Percentiles rank a stretch among this genome's conserved stretches.
These are phyloP conservation scores for Aphaenogaster rudis DNA, from an alignment of 1,140 invertebrate genomes.

Conservation along the genomic window DNA sequence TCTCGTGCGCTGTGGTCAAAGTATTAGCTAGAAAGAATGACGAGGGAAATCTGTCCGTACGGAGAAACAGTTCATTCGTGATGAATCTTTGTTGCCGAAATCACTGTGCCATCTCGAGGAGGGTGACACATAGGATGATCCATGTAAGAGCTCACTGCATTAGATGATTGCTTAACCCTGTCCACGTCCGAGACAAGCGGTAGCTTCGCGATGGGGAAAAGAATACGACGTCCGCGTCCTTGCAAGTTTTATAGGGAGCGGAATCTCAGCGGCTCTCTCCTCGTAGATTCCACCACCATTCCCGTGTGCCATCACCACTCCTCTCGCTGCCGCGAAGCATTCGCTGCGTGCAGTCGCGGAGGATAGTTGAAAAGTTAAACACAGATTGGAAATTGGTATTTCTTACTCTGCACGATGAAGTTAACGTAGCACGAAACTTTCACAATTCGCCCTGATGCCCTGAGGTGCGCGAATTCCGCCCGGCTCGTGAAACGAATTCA, in stretches of 20 bases:
- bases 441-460: constrained; percentile 69
- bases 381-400: constrained; percentile 79
- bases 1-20: background rate
- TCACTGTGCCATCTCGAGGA: constrained; percentile 2
- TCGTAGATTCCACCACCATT: constrained; percentile 18
- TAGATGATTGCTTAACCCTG: constrained; percentile 77
- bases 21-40: background rate
- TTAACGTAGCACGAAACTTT: constrained; percentile 72
- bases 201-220: constrained; percentile 3
- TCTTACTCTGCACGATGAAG: constrained; percentile 67
- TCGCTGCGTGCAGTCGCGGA: constrained; percentile 30
- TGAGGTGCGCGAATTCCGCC: constrained; percentile 53
- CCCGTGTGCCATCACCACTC: constrained; percentile 41
- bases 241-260: constrained; percentile 69
- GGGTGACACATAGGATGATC: constrained; percentile 37
- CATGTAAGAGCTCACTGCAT: constrained; percentile 67
- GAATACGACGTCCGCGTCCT: constrained; percentile 32
- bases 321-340: constrained; percentile 13
- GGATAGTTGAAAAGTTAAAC: constrained; percentile 79
- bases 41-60: background rate
- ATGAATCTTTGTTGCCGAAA: constrained; percentile 21
- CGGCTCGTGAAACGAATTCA: constrained; percentile 45
- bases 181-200: constrained; percentile 46
- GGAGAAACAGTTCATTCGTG: constrained; percentile 11
- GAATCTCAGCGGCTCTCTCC: constrained; percentile 64